Base-by-base conservation (phyloP, 2,888 invertebrate species). In the Drosophila pegasa region DNA sequence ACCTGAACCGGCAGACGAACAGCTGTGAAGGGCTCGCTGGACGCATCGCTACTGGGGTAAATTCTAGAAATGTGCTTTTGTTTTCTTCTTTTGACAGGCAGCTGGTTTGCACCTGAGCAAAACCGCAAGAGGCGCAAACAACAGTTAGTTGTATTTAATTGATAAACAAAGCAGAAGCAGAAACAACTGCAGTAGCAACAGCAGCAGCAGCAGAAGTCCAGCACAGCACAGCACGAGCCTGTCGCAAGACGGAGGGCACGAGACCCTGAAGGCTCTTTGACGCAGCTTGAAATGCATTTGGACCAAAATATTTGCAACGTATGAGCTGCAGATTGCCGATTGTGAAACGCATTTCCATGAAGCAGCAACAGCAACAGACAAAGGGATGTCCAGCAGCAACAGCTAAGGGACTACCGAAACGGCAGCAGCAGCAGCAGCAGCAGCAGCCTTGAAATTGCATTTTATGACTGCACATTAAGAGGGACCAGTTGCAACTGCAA, bases 281-380 rank as follows among this genome's bases (percentile, higher is more conserved):
- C 84, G 63, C 83, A 84, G 83, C 81, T 73, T 75, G 83, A 73
- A 50, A 63, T 75, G 52, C 71, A 55, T 86, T 76, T 74, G 50
- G 43, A 47, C 77, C 81, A 79, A 83, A 83, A 86, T 84, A 83
- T 86, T 86, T 79, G 83, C 83, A 83, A 81, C 65, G 74, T 74
- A 83, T 78, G 75, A 75, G 51, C 66, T 55, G 74, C 64, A 62
- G 41, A 62, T 73, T 57, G 71, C 14, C 14, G 18, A 37, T 40
- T 55, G 74, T 45, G 27, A 59, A 20, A 52, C 22, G 40, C 41
- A 56, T 65, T 83, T 86, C 87, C 48, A 38, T 41, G 84, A 80
- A 86, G 33, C 51, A 47, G 47, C 31, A 47, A 1, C 25, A 10
- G 18, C n/a, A 16, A 14, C 37, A 47, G 27, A 51, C 61, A 79